Conservation (phyloP, 2,888 invertebrate species). For the Prostheceraeus crozeri region DNA sequence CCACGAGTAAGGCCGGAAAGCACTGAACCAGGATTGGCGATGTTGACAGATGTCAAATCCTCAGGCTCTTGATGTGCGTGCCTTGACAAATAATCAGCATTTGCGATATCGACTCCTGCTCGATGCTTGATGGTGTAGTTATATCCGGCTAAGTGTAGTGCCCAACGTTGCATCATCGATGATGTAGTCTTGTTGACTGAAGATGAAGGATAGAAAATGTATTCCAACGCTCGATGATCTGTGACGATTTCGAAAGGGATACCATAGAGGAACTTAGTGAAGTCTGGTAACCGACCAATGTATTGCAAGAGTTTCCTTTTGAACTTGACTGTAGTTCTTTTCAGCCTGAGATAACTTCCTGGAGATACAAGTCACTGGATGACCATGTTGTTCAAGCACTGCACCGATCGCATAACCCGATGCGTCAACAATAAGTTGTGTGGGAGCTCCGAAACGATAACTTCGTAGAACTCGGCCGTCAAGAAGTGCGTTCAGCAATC, state of each 20-base stretch:
- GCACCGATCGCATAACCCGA: slow-evolving; percentile 15
- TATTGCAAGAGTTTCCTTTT: slow-evolving; percentile 21
- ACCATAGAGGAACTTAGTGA: slow-evolving; percentile 16
- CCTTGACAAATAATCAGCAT: slow-evolving; percentile 27
- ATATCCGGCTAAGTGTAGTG: slow-evolving; percentile 8
- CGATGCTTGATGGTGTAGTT: slow-evolving; percentile 12
- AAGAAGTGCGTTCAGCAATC: not conserved
- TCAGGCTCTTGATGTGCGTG: slow-evolving; percentile 2
- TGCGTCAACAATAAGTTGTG: slow-evolving; percentile 5
- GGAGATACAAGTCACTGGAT: slow-evolving; percentile 19
- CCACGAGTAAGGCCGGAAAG: slow-evolving; percentile 13
- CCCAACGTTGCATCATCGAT: slow-evolving; percentile 17
- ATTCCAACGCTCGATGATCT: slow-evolving; percentile 16
- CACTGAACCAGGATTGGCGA: slow-evolving; percentile 18
- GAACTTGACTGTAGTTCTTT: slow-evolving; percentile 11
- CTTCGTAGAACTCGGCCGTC: slow-evolving; percentile 12
- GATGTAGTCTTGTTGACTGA: slow-evolving; percentile 13
- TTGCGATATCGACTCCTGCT: slow-evolving; percentile 4
- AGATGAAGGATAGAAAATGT: not conserved
- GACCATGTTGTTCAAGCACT: slow-evolving; percentile 24
- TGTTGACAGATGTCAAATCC: not conserved
- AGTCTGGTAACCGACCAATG: slow-evolving; percentile 18
- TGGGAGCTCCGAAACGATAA: not conserved
- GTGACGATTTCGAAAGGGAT: slow-evolving; percentile 1
- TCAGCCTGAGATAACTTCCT: slow-evolving; percentile 3